Evolutionary conservation across 2,113 vertebrate genomes (phyloP).

Genomic region (Mesoclemmys tuberculata): DNA sequence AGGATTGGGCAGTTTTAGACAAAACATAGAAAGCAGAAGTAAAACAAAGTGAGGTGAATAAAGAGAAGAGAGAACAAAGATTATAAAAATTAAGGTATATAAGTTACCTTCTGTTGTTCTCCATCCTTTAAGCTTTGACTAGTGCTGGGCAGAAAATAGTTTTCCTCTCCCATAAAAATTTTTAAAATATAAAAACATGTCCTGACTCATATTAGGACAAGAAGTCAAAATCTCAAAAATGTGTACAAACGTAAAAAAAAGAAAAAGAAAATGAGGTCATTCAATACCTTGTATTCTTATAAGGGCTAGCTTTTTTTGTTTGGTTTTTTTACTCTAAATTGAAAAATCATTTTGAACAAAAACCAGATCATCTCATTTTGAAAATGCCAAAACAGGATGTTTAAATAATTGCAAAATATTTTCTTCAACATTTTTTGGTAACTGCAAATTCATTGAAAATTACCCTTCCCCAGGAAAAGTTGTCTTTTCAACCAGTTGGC

Average conservation of each 20-base stretch:
- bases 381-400: background rate
- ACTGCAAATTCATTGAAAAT: background rate
- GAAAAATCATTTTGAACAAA: background rate
- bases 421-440: background rate
- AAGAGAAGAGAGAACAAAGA: conserved; percentile 35
- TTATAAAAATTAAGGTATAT: background rate
- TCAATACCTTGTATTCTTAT: background rate
- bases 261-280: background rate
- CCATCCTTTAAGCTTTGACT: background rate
- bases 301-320: too few relatives aligned
- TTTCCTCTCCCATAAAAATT: background rate
- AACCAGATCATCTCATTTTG: background rate
- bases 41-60: conserved; percentile 41
- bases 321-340: background rate
- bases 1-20: conserved; percentile 16
- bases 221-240: background rate
- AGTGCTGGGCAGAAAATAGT: background rate
- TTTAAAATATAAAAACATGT: background rate
- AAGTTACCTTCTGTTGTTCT: background rate
- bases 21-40: background rate
- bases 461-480: background rate
- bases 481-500: background rate
- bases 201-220: background rate
- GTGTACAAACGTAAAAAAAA: background rate
- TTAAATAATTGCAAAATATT: background rate